Evolutionary conservation across 1,140 invertebrate genomes (phyloP), one percentile per base, ranked within the genome.

Genomic region (Hormaphis cornu): DNA sequence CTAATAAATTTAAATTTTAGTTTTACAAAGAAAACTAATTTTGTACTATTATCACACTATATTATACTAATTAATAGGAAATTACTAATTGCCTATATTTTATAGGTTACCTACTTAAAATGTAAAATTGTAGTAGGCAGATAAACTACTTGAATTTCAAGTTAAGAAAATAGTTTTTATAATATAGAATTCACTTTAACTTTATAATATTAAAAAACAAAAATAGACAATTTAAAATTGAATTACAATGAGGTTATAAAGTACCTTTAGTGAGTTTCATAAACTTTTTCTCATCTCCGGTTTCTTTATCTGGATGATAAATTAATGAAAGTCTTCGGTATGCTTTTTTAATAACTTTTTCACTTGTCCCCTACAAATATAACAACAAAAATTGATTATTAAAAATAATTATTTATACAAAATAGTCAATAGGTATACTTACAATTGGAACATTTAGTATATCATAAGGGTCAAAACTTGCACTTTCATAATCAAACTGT

Each of bases 391-490:
- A 26, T n/a, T 0, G 18, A 33, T 48, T 59, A 46, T 14, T 53
- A 37, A 70, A 30, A 70, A 18, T 37, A n/a, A n/a, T n/a, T n/a
- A n/a, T 22, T 10, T 9, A 48, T 24, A 18, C 7, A 16, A 50
- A 2, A 16, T 50, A 6, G 18, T 16, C 35, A 10, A 12, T 35
- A 37, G 33, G 42, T 56, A 53, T 70, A 81, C 81, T 82, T 81
- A 89, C 89, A 56, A 89, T 81, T 69, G 94, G 87, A 74, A 99
- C 83, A 61, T 87, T 88, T 30, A 99, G 82, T 76, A 99, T 98
- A 80, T 95, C 91, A 81, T 95, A 99, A 1, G 97, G 97, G 83
- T 99, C 96, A 84, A 97, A 99, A 79, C 96, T 98, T 18, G 93
- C 89, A 86, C 95, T 92, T 81, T 97, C 94, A 81, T 96, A 93